Evolutionary conservation across 1,140 invertebrate genomes (phyloP), one percentile per base, ranked within the genome.

Genomic region (Heliconius eleuchia): DNA sequence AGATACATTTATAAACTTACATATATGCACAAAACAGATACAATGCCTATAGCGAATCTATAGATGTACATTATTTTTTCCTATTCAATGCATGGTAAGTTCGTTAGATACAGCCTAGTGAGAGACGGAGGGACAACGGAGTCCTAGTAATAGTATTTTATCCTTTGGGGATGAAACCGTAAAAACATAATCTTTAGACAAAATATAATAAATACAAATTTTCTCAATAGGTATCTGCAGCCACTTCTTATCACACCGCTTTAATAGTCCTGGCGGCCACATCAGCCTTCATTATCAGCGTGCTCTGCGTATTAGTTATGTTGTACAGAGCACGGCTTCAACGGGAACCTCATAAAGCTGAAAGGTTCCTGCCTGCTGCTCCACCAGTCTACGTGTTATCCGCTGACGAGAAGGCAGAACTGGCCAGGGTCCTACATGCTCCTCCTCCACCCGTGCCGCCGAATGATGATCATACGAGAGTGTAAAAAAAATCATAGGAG

Each of bases 281-380:
- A 2, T 97, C 96, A 39, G 96, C 96, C 16, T 97, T 97, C 85
- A 95, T 97, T 74, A 96, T 97, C 82, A 96, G 96, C 86, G 96
- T 96, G 60, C 91, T 97, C 23, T 95, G 96, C 16, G 95, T 97
- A 19, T 91, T 97, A 6, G 92, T 97, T 13, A 96, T 97, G 91
- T 93, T 97, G 18, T 97, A 97, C 89, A 91, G 91, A 66, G 95
- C 94, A 9, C 86, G 92, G 46, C 85, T 93, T 34, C 92, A 92
- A 75, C 84, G 94, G 39, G 95, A 96, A 86, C 93, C 95, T 23
- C 90, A 95, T 7, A 95, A 95, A 80, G 95, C 95, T 18, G 95
- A 95, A 79, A 82, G 95, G 74, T 96, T 96, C 82, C 86, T 96
- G 18, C 95, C 95, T 0, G 86, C 92, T 7, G 95, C 95, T 2